A percentile compares a stretch with the other conserved stretches of the same genome.
phyloP scores from a whole-genome alignment of 2,888 invertebrate species.

The Sminthurinus aureus region DNA sequence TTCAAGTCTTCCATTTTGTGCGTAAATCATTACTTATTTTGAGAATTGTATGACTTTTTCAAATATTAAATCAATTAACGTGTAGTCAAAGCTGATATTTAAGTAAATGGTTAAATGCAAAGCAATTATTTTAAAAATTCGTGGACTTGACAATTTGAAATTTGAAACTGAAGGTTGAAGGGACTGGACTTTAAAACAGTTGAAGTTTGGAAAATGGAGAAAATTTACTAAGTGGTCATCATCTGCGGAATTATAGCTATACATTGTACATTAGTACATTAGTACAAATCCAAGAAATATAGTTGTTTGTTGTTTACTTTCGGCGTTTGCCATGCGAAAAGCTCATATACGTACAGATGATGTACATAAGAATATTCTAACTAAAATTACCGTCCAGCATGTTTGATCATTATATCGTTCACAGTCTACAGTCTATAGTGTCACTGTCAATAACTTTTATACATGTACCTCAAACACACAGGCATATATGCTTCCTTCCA shows the following conservation, averaged over 20 bases:
- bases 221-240: not conserved
- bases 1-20: no score
- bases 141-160: not conserved
- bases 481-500: not conserved
- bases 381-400: no score
- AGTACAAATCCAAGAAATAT: no score
- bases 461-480: no score
- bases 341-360: no score
- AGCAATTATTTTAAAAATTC: no score
- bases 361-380: no score
- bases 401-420: no score
- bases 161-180: not conserved
- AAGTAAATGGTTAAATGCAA: not conserved
- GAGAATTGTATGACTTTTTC: not conserved
- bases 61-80: constrained; percentile 5
- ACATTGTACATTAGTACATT: no score
- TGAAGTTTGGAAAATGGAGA: not conserved
- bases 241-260: not conserved
- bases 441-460: no score
- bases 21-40: not conserved
- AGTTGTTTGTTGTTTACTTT: not conserved
- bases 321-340: not conserved
- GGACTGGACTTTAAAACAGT: not conserved
- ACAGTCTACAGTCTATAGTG: no score
- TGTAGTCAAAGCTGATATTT: not conserved